Evolutionary conservation across 2,113 vertebrate genomes (phyloP), one percentile per base, ranked within the genome.

Genomic region (Syngnathoides biaculeatus): DNA sequence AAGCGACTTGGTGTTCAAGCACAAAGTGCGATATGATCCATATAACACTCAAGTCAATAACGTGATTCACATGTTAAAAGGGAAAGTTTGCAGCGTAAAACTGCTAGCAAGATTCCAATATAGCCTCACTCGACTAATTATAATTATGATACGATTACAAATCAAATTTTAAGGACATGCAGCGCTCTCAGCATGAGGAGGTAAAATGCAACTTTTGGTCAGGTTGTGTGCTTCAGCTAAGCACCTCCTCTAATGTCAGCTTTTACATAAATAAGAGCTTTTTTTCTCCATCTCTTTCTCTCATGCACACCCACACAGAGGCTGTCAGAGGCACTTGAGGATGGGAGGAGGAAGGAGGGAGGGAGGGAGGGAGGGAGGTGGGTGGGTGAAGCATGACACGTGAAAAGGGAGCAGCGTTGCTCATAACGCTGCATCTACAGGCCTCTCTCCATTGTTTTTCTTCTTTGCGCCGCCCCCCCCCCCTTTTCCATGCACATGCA

Each of bases 201-300:
- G 86, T 86, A 89, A 14, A 89, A 52, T 14, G 22, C 67, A 79
- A 59, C 71, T 72, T 35, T 72, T 27, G 76, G 87, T 88, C 81
- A 79, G 78, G 78, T 78, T 85, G 79, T 52, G 72, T 76, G 79
- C 86, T 90, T 84, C 74, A 87, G 78, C 80, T 38, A 75, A 86
- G 85, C 78, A 87, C 80, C 82, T 90, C 85, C 82, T 90, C 86
- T 91, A 84, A 86, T 88, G 85, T 89, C 87, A 85, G 82, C 85
- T 90, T 91, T 90, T 89, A 90, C 89, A 90, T 89, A 90, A 90
- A 90, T 87, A 92, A 91, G 88, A 92, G 86, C 86, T 81, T 88
- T 80, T 85, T 86, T 75, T 77, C 79, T 83, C 76, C 65, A 80
- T 82, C 84, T 84, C 80, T 89, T 81, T 87, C 85, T 90, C 81